Evolutionary conservation across 1,140 invertebrate species (phyloP).

Genomic region (Carcinoscorpius rotundicauda): DNA sequence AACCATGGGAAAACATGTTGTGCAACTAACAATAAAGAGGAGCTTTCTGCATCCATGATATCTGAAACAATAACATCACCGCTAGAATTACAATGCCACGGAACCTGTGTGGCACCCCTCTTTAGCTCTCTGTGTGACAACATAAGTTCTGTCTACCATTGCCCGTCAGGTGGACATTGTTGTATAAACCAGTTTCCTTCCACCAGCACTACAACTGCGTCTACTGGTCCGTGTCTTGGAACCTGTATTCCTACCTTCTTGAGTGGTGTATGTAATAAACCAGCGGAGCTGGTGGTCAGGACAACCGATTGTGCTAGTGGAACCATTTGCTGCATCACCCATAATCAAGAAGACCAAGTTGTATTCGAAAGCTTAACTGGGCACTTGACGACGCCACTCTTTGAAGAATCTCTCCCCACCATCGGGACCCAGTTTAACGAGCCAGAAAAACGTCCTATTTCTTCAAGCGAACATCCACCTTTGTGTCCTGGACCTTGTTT

Average conservation of each 20-base stretch:
- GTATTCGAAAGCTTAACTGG: too few relatives aligned
- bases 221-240: constrained; percentile 47
- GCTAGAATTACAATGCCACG: constrained; percentile 42
- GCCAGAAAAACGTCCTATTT: neutral
- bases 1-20: too few relatives aligned
- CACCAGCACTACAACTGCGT: constrained; percentile 23
- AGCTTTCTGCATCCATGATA: too few relatives aligned
- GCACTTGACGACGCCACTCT: too few relatives aligned
- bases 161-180: constrained; percentile 59
- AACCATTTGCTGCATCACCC: constrained; percentile 54
- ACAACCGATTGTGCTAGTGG: constrained; percentile 58
- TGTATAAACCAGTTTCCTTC: constrained; percentile 45
- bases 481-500: constrained; percentile 84
- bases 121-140: constrained; percentile 73
- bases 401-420: too few relatives aligned
- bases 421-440: neutral
- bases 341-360: too few relatives aligned
- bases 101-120: constrained; percentile 66
- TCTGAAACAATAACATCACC: constrained; percentile 2
- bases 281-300: constrained; percentile 53
- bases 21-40: too few relatives aligned
- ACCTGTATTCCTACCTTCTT: constrained; percentile 66
- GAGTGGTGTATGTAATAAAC: constrained; percentile 64
- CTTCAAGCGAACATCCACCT: neutral
- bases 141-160: constrained; percentile 59